Evolutionary conservation across 2,797 vertebrate genomes (phyloP).

Genomic region (Cossypha niveicapilla): DNA sequence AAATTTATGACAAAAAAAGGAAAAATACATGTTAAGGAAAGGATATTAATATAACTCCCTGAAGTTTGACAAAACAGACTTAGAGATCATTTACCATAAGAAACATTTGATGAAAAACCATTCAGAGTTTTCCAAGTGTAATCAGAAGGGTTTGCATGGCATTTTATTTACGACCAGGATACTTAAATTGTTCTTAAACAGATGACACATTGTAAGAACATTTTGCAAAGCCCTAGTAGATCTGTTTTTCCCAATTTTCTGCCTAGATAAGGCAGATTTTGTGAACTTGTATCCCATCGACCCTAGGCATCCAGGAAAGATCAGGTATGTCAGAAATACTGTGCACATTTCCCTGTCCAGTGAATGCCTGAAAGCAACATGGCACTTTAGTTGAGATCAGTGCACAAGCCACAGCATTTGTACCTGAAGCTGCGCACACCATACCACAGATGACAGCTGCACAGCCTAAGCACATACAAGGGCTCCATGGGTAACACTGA

Average conservation of each 20-base stretch:
- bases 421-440: not conserved
- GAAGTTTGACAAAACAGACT: not conserved
- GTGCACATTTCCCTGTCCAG: not conserved
- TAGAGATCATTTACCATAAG: not conserved
- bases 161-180: not conserved
- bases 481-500: fast-evolving
- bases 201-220: not conserved
- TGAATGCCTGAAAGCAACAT: not conserved
- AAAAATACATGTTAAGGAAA: not conserved
- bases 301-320: not conserved
- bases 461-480: not conserved
- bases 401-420: not conserved
- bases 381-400: not conserved
- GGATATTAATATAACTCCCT: not conserved
- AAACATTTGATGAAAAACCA: not conserved
- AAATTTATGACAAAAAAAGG: conserved; percentile 19
- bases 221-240: not conserved
- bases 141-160: not conserved
- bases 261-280: not conserved
- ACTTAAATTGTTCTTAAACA: not conserved
- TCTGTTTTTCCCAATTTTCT: not conserved
- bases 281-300: not conserved
- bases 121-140: not conserved
- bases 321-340: not conserved
- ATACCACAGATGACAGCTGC: not conserved